Evolutionary conservation across 53 echinoderm and acorn worm species (phyloP).

Genomic region (Stichopus horrens): DNA sequence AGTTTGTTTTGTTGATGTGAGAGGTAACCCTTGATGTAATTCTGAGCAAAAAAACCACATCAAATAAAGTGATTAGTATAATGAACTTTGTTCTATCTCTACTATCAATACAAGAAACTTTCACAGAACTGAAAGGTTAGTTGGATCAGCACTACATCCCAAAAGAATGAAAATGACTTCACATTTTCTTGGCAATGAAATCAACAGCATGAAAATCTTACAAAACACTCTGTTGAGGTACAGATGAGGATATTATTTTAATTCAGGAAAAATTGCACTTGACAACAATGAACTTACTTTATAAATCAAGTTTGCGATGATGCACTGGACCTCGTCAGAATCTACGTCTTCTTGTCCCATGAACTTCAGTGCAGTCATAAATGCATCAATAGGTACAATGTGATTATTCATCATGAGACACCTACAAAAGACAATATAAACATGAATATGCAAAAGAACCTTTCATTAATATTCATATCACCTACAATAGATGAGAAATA

Average conservation of each 20-base stretch:
- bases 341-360: conserved; percentile 83
- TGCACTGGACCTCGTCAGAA: conserved; percentile 91
- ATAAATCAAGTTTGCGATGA: conserved; percentile 91
- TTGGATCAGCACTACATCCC: too few relatives aligned
- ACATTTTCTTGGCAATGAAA: too few relatives aligned
- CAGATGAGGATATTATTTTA: not conserved
- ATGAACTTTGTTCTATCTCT: too few relatives aligned
- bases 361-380: conserved; percentile 77
- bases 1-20: conserved; percentile 96
- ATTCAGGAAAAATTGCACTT: not conserved
- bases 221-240: not conserved
- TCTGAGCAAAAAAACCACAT: conserved; percentile 52
- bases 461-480: too few relatives aligned
- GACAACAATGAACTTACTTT: conserved; percentile 51
- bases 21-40: conserved; percentile 93
- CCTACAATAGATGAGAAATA: too few relatives aligned
- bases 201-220: not conserved
- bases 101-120: too few relatives aligned
- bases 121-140: too few relatives aligned
- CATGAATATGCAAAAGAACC: not conserved
- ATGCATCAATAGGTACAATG: conserved; percentile 79
- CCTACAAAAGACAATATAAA: conserved; percentile 42
- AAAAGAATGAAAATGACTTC: too few relatives aligned
- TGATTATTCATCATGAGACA: conserved; percentile 80
- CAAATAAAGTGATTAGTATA: too few relatives aligned